Evolutionary conservation across 2,888 invertebrate species (phyloP).

Genomic region (Eumerus sabulonum): DNA sequence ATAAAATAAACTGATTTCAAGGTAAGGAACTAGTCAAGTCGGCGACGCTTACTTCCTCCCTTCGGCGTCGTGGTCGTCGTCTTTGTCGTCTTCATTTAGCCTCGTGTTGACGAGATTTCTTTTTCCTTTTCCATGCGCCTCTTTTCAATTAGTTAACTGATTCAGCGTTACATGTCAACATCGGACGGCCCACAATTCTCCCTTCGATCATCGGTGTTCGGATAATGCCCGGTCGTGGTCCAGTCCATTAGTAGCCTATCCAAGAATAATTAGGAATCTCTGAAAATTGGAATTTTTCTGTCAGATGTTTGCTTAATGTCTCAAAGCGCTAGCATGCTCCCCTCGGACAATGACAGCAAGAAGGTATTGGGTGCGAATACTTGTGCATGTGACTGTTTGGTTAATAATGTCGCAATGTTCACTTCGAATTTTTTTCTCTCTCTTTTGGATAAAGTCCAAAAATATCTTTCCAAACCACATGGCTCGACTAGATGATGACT

Average conservation of each 20-base stretch:
- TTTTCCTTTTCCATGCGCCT: too few species aligned
- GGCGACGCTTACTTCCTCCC: too few species aligned
- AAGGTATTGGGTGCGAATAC: too few species aligned
- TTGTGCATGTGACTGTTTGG: not conserved
- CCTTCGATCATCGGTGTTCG: not conserved
- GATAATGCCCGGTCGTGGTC: not conserved
- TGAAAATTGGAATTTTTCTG: conserved; percentile 45
- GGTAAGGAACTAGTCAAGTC: conserved; percentile 24
- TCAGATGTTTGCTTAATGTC: conserved; percentile 7
- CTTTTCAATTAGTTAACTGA: conserved; percentile 12
- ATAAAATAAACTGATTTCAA: conserved; percentile 16
- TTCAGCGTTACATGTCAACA: conserved; percentile 18
- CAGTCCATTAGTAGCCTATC: conserved; percentile 43
- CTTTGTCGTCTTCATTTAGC: not conserved
- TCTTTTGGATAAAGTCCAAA: conserved; percentile 53
- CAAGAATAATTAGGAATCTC: conserved; percentile 43
- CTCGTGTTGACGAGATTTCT: too few species aligned
- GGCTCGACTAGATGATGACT: conserved; percentile 18
- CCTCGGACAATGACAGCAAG: too few species aligned
- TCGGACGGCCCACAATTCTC: not conserved
- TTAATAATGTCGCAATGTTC: conserved; percentile 56
- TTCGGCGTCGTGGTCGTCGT: not conserved
- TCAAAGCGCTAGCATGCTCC: too few species aligned
- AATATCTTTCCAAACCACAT: conserved; percentile 47
- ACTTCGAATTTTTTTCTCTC: conserved; percentile 18